phyloP scores from a whole-genome alignment of 2,113 vertebrate species.

The Sinocyclocheilus anshuiensis region DNA sequence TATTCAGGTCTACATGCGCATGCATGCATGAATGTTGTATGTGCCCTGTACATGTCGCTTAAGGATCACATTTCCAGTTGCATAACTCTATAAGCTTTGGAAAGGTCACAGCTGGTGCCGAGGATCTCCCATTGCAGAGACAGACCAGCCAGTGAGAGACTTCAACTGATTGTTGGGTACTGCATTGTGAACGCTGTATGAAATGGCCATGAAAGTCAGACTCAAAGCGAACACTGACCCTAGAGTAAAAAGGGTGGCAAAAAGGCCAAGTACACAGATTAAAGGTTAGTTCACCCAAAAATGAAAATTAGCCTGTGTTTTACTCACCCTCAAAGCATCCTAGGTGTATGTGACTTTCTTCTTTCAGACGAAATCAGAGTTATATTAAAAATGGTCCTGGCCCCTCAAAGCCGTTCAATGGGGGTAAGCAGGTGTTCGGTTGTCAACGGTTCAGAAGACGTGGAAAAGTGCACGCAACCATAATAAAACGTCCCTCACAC shows the following conservation, averaged over 20 bases:
- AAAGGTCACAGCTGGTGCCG: constrained; percentile 32
- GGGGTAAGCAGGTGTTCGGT: too few species aligned
- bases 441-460: too few species aligned
- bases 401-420: too few species aligned
- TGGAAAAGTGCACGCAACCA: too few species aligned
- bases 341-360: too few species aligned
- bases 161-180: background rate
- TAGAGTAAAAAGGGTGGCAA: background rate
- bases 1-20: background rate
- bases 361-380: too few species aligned
- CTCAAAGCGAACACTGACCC: constrained; percentile 27
- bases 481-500: too few species aligned
- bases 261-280: background rate
- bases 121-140: background rate
- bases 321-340: too few species aligned
- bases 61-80: constrained; percentile 42
- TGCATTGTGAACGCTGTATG: background rate
- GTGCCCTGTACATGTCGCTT: constrained; percentile 5
- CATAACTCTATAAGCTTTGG: constrained; percentile 1
- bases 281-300: too few species aligned
- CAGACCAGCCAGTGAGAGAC: background rate
- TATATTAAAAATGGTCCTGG: too few species aligned
- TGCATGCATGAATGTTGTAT: background rate
- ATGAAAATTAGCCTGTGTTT: too few species aligned
- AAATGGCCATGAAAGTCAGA: background rate